Evolutionary conservation across 2,888 invertebrate species (phyloP).

Genomic region (Sesamia inferens): DNA sequence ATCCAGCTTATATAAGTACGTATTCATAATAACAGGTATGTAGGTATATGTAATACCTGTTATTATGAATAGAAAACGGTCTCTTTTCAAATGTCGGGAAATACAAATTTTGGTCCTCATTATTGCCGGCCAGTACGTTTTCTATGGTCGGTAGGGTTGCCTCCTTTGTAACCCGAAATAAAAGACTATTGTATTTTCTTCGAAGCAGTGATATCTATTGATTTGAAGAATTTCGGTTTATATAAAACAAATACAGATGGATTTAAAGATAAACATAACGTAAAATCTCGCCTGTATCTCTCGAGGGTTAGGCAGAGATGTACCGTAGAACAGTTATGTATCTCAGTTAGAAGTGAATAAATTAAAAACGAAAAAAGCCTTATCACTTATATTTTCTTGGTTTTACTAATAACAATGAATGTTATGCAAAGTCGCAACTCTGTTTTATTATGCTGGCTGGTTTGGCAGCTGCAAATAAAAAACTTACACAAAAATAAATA

Average conservation of each 20-base stretch:
- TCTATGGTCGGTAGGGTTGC: conserved; percentile 30
- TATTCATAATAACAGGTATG: not conserved
- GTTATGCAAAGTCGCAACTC: too few species aligned
- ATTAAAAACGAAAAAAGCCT: too few species aligned
- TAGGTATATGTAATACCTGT: not conserved
- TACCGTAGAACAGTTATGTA: not conserved
- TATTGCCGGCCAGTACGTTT: conserved; percentile 62
- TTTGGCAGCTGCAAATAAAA: too few species aligned
- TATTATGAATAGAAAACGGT: conserved; percentile 66
- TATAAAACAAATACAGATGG: not conserved
- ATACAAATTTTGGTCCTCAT: conserved; percentile 73
- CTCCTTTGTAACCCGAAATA: conserved; percentile 7
- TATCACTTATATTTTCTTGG: too few species aligned
- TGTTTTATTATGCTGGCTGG: too few species aligned
- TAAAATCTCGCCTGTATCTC: not conserved
- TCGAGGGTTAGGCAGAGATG: not conserved
- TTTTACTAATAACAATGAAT: too few species aligned
- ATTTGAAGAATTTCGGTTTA: not conserved
- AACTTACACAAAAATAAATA: not conserved
- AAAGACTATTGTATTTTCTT: conserved; percentile 15
- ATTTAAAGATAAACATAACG: not conserved
- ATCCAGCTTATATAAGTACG: conserved; percentile 2
- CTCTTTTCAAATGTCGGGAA: conserved; percentile 72
- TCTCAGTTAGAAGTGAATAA: too few species aligned
- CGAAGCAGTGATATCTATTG: not conserved